Conservation (phyloP, 2,888 invertebrate genomes). For the Azorinus chamasolen region DNA sequence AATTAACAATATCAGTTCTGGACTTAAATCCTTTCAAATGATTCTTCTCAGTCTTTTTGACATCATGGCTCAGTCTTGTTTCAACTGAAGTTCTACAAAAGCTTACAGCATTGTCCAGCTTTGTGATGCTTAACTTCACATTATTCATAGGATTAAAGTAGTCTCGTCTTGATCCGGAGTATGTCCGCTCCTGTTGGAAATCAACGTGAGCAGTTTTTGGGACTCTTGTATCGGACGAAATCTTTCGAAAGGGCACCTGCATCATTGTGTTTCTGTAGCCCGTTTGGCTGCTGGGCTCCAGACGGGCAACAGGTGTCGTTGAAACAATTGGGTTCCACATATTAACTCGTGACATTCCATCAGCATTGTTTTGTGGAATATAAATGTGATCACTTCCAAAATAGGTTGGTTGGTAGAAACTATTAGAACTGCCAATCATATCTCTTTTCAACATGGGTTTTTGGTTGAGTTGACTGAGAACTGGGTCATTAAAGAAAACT, state of each 20-base stretch:
- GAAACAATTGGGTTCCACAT: slow-evolving; percentile 64
- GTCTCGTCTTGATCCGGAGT: slow-evolving; percentile 33
- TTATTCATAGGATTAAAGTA: slow-evolving; percentile 47
- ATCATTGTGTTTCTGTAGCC: slow-evolving; percentile 41
- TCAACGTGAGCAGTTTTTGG: slow-evolving; percentile 5
- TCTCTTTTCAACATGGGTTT: slow-evolving; percentile 23
- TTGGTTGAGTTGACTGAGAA: slow-evolving; percentile 48
- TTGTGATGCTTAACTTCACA: slow-evolving; percentile 51
- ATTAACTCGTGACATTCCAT: slow-evolving; percentile 50
- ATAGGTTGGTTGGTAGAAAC: slow-evolving; percentile 8
- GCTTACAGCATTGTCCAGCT: slow-evolving; percentile 60
- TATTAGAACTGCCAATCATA: neutral
- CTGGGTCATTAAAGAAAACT: slow-evolving; percentile 52
- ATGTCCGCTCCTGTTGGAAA: neutral
- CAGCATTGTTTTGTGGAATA: slow-evolving; percentile 38
- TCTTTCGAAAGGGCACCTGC: slow-evolving; percentile 35
- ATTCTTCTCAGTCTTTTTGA: neutral
- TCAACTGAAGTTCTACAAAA: slow-evolving; percentile 44
- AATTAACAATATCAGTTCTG: neutral
- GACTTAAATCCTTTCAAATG: neutral
- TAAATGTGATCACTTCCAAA: slow-evolving; percentile 31
- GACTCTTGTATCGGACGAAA: neutral
- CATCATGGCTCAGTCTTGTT: neutral
- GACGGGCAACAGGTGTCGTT: slow-evolving; percentile 6
- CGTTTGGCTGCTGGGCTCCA: neutral